Conservation (phyloP, 2,797 vertebrate genomes). For the Danionella dracula region DNA sequence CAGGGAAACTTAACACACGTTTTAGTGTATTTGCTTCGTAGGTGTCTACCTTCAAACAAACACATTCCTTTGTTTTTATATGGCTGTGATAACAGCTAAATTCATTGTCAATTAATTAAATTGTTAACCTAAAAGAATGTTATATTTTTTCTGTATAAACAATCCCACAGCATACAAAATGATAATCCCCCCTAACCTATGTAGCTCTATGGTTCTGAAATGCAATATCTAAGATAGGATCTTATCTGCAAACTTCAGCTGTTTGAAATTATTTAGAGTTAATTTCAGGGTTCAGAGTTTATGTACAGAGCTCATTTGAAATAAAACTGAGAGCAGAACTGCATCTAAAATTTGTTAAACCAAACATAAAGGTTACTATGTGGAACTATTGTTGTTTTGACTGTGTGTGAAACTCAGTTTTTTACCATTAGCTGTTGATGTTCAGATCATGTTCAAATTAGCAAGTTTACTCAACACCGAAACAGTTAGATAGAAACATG, state of each 20-base stretch:
- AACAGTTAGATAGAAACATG: too few relatives aligned
- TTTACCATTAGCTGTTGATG: too few relatives aligned
- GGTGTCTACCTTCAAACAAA: neutral
- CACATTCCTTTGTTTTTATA: neutral
- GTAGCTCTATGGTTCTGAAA: neutral
- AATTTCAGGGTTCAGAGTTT: neutral
- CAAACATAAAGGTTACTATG: conserved; percentile 38
- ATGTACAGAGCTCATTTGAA: neutral
- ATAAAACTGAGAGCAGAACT: neutral
- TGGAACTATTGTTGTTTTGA: conserved; percentile 57
- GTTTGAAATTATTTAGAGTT: neutral
- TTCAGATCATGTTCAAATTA: too few relatives aligned
- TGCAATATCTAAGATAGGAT: neutral
- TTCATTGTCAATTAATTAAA: neutral
- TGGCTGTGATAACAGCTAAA: neutral
- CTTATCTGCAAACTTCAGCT: neutral
- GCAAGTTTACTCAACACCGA: too few relatives aligned
- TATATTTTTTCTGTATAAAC: too few relatives aligned
- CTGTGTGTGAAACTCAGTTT: conserved; percentile 32
- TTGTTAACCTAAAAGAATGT: too few relatives aligned
- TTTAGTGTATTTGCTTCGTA: conserved; percentile 47
- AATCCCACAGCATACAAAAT: too few relatives aligned
- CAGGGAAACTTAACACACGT: conserved; percentile 20
- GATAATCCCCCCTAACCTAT: neutral
- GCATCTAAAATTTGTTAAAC: neutral